Base-by-base conservation (phyloP, 2,888 invertebrate species). In the Hypolimnas misippus region DNA sequence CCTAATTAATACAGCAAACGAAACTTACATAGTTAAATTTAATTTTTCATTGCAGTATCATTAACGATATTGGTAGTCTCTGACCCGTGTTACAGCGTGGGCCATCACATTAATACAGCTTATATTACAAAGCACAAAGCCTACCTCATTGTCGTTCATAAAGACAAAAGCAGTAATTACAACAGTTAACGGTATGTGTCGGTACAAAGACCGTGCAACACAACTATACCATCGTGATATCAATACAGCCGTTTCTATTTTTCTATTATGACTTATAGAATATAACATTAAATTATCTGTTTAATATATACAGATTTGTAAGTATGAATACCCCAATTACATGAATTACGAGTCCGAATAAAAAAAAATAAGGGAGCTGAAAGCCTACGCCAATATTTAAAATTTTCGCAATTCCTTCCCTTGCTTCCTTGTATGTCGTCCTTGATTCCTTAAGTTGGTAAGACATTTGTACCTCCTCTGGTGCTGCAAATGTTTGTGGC, bases 101-200 rank as follows among this genome's bases (percentile, higher is more conserved):
- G 63, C 56, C 63, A 67, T 62, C 61, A 67, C 56, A 64, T 78
- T 81, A 80, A 81, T 78, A 77, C 77, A 76, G 73, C 69, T 71
- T 63, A 73, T 77, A 82, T 82, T 83, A 80, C 77, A 78, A 76
- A 77, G 74, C 74, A 86, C 85, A 85, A 86, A 85, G 82, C 80
- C 77, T 78, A 77, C 80, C 83, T 86, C 84, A 86, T 84, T 83
- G 84, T 84, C 78, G 83, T 79, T 79, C 78, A 77, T 82, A 86
- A 86, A 88, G 86, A 88, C 88, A 88, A 88, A 86, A 85, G 86
- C 83, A 68, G 79, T 78, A 86, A 89, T 87, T 87, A 88, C 77
- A 77, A 77, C 73, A 71, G 74, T 75, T 79, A 81, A 79, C 78
- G 76, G 78, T 62, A 49, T 56, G 31, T 19, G 33, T 53, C 19